Evolutionary conservation across 2,888 invertebrate species (phyloP).

Genomic region (Mythimna albipuncta): DNA sequence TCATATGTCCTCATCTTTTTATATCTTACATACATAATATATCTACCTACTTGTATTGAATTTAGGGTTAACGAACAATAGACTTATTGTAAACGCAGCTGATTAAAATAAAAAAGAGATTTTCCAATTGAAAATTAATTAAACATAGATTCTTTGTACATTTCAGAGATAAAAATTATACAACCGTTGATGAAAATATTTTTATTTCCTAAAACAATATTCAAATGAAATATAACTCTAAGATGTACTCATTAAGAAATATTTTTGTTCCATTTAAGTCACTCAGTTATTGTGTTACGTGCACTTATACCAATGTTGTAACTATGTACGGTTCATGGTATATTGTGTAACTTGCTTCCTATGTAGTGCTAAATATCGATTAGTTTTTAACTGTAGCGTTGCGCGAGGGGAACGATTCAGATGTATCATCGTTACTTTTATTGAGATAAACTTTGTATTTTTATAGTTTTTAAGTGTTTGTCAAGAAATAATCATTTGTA

Average conservation of each 20-base stretch:
- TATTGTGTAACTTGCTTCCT: slow-evolving; percentile 77
- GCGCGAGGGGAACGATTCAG: slow-evolving; percentile 39
- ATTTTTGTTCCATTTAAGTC: slow-evolving; percentile 41
- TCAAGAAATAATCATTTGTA: slow-evolving; percentile 31
- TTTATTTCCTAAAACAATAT: slow-evolving; percentile 44
- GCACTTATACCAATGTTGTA: slow-evolving; percentile 30
- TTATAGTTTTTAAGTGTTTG: slow-evolving; percentile 57
- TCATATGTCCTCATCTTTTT: slow-evolving; percentile 31
- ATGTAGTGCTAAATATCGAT: slow-evolving; percentile 76
- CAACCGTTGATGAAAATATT: slow-evolving; percentile 28
- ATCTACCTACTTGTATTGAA: slow-evolving; percentile 36
- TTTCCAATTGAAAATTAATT: slow-evolving; percentile 40
- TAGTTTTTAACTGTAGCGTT: slow-evolving; percentile 52
- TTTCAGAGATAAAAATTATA: slow-evolving; percentile 38
- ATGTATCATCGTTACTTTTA: slow-evolving; percentile 36
- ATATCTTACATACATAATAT: slow-evolving; percentile 5
- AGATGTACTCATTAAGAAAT: slow-evolving; percentile 41
- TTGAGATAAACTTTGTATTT: slow-evolving; percentile 51
- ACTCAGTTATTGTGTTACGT: slow-evolving; percentile 41
- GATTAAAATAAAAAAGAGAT: slow-evolving; percentile 47
- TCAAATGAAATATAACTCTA: slow-evolving; percentile 44
- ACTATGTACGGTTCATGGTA: slow-evolving; percentile 50
- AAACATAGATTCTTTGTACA: slow-evolving; percentile 28
- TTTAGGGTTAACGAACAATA: slow-evolving; percentile 51
- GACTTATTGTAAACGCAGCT: slow-evolving; percentile 60